Base-by-base conservation (phyloP, 1,140 invertebrate species). In the Drosophila azteca region DNA sequence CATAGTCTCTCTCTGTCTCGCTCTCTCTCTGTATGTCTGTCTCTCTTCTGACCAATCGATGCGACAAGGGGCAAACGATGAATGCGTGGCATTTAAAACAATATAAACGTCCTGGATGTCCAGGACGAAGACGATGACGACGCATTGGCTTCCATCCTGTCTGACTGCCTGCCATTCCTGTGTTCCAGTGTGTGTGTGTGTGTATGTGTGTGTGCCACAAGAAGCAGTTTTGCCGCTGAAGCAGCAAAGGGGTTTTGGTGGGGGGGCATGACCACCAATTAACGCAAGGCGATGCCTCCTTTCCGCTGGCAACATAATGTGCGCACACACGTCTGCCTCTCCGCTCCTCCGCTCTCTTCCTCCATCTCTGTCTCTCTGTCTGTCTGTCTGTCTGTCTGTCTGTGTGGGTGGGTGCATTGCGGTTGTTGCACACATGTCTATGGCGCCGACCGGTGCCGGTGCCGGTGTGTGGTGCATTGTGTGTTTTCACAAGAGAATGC, bases 401-500 rank as follows among this genome's bases (percentile, higher is more conserved):
- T 55, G 49, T 54, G 55, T 67, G 73, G 44, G 59, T 49, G 60
- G 69, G 71, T 63, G 59, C 59, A 50, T 65, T 75, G 58, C 46
- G 70, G 72, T 66, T 35, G 55, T 52, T 43, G 43, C 48, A 29
- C 22, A 39, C 39, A 45, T 48, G 59, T 52, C n/a, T 31, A 72
- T 48, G 45, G 68, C 78, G 65, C 75, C 75, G 74, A 53, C 44
- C 44, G 71, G n/a, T n/a, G n/a, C n/a, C n/a, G n/a, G n/a, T n/a
- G n/a, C n/a, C n/a, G n/a, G 58, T 39, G 35, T 39, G 35, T 52
- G 63, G 43, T 63, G 77, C 77, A 85, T 85, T 87, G 83, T 81
- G 51, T 87, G 83, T 88, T 88, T 88, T 88, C 83, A 79, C 82
- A 88, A 85, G 82, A 83, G 82, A 87, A 87, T 88, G 79, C 82